These are phyloP conservation scores for Delphinapterus leucas DNA, from an alignment of 2,113 vertebrate species.

Conservation along the genomic window DNA sequence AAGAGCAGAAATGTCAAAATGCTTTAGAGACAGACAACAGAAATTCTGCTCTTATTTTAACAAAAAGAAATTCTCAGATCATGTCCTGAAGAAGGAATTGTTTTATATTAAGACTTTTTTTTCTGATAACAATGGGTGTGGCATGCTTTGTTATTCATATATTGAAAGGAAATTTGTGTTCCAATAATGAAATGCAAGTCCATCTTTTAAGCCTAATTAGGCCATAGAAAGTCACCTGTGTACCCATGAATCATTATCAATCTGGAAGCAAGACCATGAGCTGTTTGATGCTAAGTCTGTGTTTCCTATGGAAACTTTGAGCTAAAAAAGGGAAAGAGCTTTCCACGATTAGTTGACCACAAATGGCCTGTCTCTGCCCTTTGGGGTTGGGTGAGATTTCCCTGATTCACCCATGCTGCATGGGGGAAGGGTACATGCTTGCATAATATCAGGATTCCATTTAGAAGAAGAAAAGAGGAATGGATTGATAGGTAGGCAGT, in stretches of 20 bases:
- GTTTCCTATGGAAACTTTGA: not conserved
- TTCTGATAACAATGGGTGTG: not conserved
- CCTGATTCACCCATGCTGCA: not conserved
- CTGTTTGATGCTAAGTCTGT: too few relatives aligned
- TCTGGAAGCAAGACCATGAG: not conserved
- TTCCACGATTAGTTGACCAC: not conserved
- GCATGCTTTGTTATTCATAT: not conserved
- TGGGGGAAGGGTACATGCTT: accelerated
- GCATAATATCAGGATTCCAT: not conserved
- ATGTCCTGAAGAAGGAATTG: not conserved
- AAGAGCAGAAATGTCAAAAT: not conserved
- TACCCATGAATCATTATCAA: not conserved
- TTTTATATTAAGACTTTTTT: not conserved
- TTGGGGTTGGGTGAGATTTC: not conserved
- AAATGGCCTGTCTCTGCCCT: not conserved
- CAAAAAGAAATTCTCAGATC: not conserved
- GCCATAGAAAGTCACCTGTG: not conserved
- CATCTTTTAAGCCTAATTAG: not conserved
- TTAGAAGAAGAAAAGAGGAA: not conserved
- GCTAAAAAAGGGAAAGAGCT: not conserved
- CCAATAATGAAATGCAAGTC: not conserved
- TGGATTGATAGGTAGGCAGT: not conserved
- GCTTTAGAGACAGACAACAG: not conserved
- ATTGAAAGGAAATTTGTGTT: not conserved
- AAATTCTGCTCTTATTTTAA: not conserved